A percentile compares a stretch with the other conserved stretches of the same genome.
These are phyloP conservation scores for Hydrochoerus hydrochaeris DNA, from an alignment of 2,113 vertebrate species.

Conservation along the genomic window DNA sequence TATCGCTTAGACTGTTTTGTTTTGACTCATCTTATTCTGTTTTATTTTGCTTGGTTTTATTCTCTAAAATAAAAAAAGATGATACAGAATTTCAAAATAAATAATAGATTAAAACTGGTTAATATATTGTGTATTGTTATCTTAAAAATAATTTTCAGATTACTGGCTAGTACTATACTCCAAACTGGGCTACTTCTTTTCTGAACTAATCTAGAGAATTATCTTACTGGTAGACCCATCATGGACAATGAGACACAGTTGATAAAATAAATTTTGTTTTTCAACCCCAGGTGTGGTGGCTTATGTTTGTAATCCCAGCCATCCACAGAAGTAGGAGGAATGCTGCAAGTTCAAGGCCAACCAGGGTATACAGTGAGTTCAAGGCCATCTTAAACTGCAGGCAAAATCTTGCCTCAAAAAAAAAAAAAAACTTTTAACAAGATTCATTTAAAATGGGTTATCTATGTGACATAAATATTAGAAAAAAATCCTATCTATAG, in stretches of 20 bases:
- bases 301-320: background rate
- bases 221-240: background rate
- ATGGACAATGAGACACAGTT: conserved; percentile 15
- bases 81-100: too few relatives aligned
- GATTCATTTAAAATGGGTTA: conserved; percentile 32
- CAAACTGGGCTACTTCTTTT: conserved; percentile 3
- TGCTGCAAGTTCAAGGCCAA: background rate
- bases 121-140: too few relatives aligned
- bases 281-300: background rate
- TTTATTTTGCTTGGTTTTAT: too few relatives aligned
- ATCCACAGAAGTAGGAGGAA: background rate
- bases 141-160: background rate
- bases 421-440: conserved; percentile 11
- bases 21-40: too few relatives aligned
- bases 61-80: too few relatives aligned
- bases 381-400: background rate
- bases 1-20: too few relatives aligned
- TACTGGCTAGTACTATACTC: background rate
- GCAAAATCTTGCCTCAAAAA: background rate
- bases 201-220: background rate
- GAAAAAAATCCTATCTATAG: conserved; percentile 24
- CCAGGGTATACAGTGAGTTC: background rate
- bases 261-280: conserved; percentile 20
- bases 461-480: background rate
- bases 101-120: too few relatives aligned